These are phyloP conservation scores for Caenorhabditis latens DNA, from an alignment of 1,140 invertebrate genomes.

Conservation along the genomic window DNA sequence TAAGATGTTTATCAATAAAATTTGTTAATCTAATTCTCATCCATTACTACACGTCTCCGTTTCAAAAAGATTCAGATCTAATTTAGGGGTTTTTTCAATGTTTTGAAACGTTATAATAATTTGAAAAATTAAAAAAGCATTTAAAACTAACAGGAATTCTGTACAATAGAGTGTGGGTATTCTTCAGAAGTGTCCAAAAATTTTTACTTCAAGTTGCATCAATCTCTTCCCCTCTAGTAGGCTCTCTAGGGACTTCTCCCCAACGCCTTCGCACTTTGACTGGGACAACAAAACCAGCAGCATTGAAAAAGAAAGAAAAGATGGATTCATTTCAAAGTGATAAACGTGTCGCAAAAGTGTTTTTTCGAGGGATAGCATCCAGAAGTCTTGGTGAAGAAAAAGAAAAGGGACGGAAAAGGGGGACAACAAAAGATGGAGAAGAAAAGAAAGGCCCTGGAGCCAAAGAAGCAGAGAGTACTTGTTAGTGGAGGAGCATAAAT, in stretches of 20 bases:
- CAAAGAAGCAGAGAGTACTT: background rate
- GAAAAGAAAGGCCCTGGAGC: background rate
- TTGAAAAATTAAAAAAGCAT: too few relatives aligned
- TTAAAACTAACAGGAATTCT: too few relatives aligned
- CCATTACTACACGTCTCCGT: too few relatives aligned
- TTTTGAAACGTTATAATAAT: too few relatives aligned
- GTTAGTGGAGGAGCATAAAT: constrained; percentile 36
- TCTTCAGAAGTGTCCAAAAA: too few relatives aligned
- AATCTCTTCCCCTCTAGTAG: background rate
- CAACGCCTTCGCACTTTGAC: constrained; percentile 7
- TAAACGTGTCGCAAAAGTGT: constrained; percentile 47
- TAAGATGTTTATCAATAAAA: too few relatives aligned
- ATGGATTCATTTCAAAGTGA: constrained; percentile 37
- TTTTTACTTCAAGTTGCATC: background rate
- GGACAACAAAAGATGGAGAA: background rate
- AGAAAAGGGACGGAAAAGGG: background rate
- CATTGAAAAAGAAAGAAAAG: background rate
- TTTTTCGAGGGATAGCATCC: background rate
- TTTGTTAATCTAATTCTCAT: too few relatives aligned
- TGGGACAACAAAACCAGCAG: background rate
- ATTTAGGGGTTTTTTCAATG: too few relatives aligned
- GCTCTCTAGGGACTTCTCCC: background rate
- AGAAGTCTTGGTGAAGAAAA: background rate
- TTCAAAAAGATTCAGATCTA: too few relatives aligned
- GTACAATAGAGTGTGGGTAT: too few relatives aligned